phyloP scores from a whole-genome alignment of 2,797 vertebrate species.

The Sparus aurata region DNA sequence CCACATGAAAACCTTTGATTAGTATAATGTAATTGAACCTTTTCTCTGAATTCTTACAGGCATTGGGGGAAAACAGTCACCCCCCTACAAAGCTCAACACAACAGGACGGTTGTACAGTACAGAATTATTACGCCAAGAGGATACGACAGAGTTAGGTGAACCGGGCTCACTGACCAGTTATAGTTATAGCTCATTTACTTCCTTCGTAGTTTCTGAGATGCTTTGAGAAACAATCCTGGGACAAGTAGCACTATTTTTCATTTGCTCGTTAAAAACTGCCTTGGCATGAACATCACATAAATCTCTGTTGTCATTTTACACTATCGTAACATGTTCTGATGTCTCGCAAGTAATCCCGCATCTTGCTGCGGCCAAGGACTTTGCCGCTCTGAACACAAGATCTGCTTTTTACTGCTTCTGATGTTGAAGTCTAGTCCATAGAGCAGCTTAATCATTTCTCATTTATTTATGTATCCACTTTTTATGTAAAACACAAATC shows the following conservation, averaged over 20 bases:
- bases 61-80: too few species aligned
- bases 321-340: too few species aligned
- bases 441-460: neutral
- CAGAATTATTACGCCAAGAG: too few species aligned
- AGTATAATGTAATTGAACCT: too few species aligned
- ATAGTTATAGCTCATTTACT: too few species aligned
- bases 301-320: neutral
- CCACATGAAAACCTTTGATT: neutral
- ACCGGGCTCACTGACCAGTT: too few species aligned
- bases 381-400: neutral
- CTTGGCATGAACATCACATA: neutral
- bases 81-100: too few species aligned
- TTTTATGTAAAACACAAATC: neutral
- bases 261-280: neutral
- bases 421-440: neutral
- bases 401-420: too few species aligned
- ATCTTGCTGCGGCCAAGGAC: neutral
- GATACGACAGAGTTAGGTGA: too few species aligned
- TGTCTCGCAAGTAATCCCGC: neutral
- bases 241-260: neutral
- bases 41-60: too few species aligned
- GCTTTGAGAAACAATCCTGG: neutral
- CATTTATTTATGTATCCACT: neutral
- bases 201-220: too few species aligned
- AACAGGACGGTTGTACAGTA: too few species aligned